Evolutionary conservation across 2,113 vertebrate species (phyloP), one percentile per base, ranked within the genome.

Genomic region (Syngnathoides biaculeatus): DNA sequence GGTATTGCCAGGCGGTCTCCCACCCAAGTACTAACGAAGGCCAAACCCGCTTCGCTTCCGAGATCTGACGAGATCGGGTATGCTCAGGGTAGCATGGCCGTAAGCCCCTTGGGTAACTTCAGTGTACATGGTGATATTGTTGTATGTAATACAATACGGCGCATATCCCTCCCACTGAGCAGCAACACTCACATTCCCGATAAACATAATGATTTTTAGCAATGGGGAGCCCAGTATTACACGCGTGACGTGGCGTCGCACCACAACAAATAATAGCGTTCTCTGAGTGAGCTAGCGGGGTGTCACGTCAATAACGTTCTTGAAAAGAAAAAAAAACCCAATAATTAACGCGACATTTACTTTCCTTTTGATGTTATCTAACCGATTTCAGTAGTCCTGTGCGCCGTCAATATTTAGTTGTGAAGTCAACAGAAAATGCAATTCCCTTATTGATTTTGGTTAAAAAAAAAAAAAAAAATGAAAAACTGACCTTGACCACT

Each of bases 121-220:
- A 8, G 9, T 47, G 15, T 1, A 50, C 48, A 3, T 50, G 19
- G 19, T 15, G 56, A 58, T 6, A 67, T 69, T 39, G 56, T 35
- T 50, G 17, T 30, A 52, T 50, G 72, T 43, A 64, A 71, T 50
- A 73, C 53, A 78, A 67, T 47, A 73, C n/a, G 27, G 65, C 4
- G 71, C 47, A 64, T 73, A 24, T 71, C 73, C 64, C 75, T 59
- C 83, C 81, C 45, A 68, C 71, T 70, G 78, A 69, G 82, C 72
- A 47, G 27, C 20, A 79, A 79, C 80, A 81, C 72, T 67, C 55
- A 65, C 40, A 63, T 63, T 75, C 67, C 13, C 13, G 1, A n/a
- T n/a, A 65, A 71, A 69, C 55, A 62, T 84, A 84, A 87, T 80
- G 78, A 85, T 86, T 76, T 79, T 79, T 75, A 79, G 68, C 84